These are phyloP conservation scores for Uloborus plumipes DNA, from an alignment of 2,888 invertebrate species.

Conservation along the genomic window DNA sequence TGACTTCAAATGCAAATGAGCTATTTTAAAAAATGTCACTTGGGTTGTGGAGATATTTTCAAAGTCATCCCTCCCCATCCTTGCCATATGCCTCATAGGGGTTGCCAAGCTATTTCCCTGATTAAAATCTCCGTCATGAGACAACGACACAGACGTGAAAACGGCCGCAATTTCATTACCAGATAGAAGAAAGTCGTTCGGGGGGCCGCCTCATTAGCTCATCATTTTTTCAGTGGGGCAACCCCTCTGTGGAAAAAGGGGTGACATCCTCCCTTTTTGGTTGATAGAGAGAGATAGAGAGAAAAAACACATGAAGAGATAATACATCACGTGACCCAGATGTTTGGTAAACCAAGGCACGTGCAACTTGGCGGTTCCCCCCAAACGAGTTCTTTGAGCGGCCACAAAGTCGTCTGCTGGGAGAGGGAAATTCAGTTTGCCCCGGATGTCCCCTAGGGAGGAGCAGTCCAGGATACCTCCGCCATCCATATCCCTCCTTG, in stretches of 20 bases:
- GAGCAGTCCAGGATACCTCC: conserved; percentile 16
- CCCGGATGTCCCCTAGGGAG: conserved; percentile 24
- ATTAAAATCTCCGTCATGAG: too few relatives aligned
- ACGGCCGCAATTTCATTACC: too few relatives aligned
- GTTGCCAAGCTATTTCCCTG: too few relatives aligned
- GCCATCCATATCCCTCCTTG: conserved; percentile 4
- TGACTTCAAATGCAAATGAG: too few relatives aligned
- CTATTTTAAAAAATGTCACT: too few relatives aligned
- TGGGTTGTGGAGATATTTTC: too few relatives aligned
- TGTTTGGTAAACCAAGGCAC: conserved; percentile 64
- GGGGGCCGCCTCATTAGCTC: conserved; percentile 8
- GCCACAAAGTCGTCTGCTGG: conserved; percentile 56
- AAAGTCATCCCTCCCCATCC: too few relatives aligned
- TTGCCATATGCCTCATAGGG: too few relatives aligned
- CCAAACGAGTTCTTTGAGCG: conserved; percentile 48
- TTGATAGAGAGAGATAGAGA: too few relatives aligned
- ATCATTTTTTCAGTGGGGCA: conserved; percentile 15
- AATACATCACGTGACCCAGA: conserved; percentile 58
- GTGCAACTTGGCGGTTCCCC: conserved; percentile 30
- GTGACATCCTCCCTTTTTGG: not conserved
- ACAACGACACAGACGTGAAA: too few relatives aligned
- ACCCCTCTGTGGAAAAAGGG: conserved; percentile 12
- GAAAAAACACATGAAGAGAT: conserved; percentile 23
- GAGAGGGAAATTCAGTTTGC: conserved; percentile 53
- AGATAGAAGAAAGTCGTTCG: too few relatives aligned